Base-by-base conservation (phyloP, 1,140 invertebrate species). In the Halictus rubicundus region DNA sequence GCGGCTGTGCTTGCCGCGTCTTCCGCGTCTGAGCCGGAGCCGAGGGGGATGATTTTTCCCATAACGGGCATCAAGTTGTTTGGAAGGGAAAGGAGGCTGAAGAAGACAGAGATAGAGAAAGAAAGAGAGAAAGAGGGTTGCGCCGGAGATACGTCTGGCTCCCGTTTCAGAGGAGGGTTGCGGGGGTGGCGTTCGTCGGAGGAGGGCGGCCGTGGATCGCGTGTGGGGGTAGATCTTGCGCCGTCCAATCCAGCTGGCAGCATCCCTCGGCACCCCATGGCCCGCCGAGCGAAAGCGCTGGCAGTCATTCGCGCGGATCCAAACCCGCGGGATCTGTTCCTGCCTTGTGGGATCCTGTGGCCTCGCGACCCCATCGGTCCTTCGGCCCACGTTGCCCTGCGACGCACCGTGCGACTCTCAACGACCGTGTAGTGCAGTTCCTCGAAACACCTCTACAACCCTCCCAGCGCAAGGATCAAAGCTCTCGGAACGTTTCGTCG, bases 261-360 rank as follows among this genome's bases (percentile, higher is more conserved):
- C 92, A 92, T 92, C 92, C 91, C 91, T 90, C 89, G 74, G 87
- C 82, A 75, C 63, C 78, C 80, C 59, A 64, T 82, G 75, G 76
- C 76, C 88, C 57, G 85, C 80, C 84, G 76, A 88, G 85, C 86
- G 80, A 87, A 87, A 85, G 68, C 84, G 71, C 78, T 76, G 89
- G 68, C 92, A 92, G 92, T 92, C 90, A 92, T 87, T 92, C 90
- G 92, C 90, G 92, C 85, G 91, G 87, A 88, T 89, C 86, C 86
- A 89, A 85, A 89, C 90, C 86, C 89, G 90, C 90, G 88, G 83
- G 88, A 87, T 88, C 87, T 73, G 79, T 75, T 80, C 81, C 82
- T 69, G n/a, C 19, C n/a, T 78, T 69, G 25, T 66, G 49, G 60
- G 71, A 32, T 57, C 64, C 68, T 59, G 57, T 70, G 82, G 70